Conservation (phyloP, 1,140 invertebrate genomes). For the Papilio polytes region DNA sequence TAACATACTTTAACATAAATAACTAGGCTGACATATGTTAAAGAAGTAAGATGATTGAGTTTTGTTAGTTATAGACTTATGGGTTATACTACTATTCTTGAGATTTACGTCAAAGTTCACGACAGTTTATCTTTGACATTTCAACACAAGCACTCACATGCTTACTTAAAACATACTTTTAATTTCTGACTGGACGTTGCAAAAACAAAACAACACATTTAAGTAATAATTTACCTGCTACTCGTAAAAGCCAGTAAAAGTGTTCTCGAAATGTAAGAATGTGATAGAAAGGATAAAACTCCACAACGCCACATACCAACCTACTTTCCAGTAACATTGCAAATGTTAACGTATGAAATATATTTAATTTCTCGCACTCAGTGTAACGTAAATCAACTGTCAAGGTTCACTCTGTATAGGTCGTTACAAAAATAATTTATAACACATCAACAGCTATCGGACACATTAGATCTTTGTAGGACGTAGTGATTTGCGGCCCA, state of each 20-base stretch:
- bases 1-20: too few species aligned
- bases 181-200: not conserved
- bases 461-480: conserved; percentile 35
- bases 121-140: too few species aligned
- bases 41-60: too few species aligned
- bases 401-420: conserved; percentile 28
- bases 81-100: not conserved
- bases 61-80: too few species aligned
- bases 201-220: not conserved
- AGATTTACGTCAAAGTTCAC: not conserved
- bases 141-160: too few species aligned
- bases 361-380: conserved; percentile 17
- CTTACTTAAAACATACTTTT: too few species aligned
- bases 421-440: conserved; percentile 38
- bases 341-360: not conserved
- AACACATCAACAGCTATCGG: conserved; percentile 32
- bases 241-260: not conserved
- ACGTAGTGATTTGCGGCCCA: conserved; percentile 32
- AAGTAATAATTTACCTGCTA: not conserved
- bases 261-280: not conserved
- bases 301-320: not conserved
- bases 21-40: too few species aligned
- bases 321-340: not conserved
- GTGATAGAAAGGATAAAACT: not conserved
- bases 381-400: conserved; percentile 35